Conservation (phyloP, 37 sponge, comb jelly and placozoan genomes). For the Bolinopsis microptera region DNA sequence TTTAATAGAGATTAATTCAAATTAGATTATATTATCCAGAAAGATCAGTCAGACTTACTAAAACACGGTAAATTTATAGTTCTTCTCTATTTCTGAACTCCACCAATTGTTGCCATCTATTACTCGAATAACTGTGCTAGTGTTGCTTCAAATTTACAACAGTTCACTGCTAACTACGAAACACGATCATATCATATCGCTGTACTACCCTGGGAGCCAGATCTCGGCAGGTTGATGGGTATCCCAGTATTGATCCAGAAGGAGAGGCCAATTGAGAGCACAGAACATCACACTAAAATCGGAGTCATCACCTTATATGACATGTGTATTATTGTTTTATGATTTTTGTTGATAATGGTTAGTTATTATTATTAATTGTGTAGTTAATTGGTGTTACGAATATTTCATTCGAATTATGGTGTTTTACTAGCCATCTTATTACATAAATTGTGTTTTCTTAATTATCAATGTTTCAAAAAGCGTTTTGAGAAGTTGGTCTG, state of each 20-base stretch:
- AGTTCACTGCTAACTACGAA: neutral
- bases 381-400: too few relatives aligned
- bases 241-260: slow-evolving; percentile 81
- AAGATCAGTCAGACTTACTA: neutral
- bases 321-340: too few relatives aligned
- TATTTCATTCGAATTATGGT: too few relatives aligned
- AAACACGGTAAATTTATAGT: slow-evolving; percentile 3
- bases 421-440: too few relatives aligned
- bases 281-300: slow-evolving; percentile 70
- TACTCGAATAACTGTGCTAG: neutral
- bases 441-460: too few relatives aligned
- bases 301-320: slow-evolving; percentile 81
- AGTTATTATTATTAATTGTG: too few relatives aligned
- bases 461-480: too few relatives aligned
- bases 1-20: neutral
- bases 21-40: neutral
- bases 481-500: too few relatives aligned
- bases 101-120: too few relatives aligned
- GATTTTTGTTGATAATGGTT: too few relatives aligned
- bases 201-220: slow-evolving; percentile 81
- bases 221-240: slow-evolving; percentile 86
- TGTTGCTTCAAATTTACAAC: neutral
- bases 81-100: too few relatives aligned
- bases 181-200: slow-evolving; percentile 72
- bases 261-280: slow-evolving; percentile 74